phyloP scores from a whole-genome alignment of 2,888 invertebrate genomes.

The Leptura quadrifasciata region DNA sequence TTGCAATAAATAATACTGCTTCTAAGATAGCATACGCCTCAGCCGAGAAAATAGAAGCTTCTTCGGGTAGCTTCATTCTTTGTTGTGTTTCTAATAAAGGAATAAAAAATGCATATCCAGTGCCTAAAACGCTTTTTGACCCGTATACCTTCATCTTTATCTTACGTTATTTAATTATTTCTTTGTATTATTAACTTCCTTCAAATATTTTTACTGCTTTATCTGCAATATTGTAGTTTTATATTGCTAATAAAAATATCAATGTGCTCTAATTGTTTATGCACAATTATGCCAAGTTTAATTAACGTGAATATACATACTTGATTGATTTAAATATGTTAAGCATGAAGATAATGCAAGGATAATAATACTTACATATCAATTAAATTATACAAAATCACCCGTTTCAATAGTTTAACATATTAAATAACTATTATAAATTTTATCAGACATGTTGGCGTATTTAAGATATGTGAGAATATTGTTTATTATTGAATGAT shows the following conservation, averaged over 20 bases:
- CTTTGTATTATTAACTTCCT: too few relatives aligned
- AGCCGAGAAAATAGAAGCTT: too few relatives aligned
- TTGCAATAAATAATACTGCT: too few relatives aligned
- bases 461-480: conserved; percentile 25
- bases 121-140: too few relatives aligned
- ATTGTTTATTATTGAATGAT: conserved; percentile 40
- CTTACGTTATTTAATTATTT: too few relatives aligned
- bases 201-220: too few relatives aligned
- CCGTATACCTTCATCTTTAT: too few relatives aligned
- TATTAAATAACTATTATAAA: conserved; percentile 31
- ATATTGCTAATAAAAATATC: not conserved
- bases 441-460: not conserved
- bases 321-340: conserved; percentile 12
- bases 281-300: not conserved
- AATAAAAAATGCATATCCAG: too few relatives aligned
- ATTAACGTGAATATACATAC: not conserved
- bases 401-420: conserved; percentile 23
- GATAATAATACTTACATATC: not conserved
- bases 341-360: not conserved
- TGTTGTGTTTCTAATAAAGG: too few relatives aligned
- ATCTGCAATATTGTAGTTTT: too few relatives aligned
- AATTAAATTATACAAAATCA: conserved; percentile 17
- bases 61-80: too few relatives aligned
- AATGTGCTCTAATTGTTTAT: not conserved
- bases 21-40: too few relatives aligned